A percentile compares a stretch with the other conserved stretches of the same genome.
phyloP scores from a whole-genome alignment of 2,113 vertebrate genomes.

The Nothoprocta perdicaria region DNA sequence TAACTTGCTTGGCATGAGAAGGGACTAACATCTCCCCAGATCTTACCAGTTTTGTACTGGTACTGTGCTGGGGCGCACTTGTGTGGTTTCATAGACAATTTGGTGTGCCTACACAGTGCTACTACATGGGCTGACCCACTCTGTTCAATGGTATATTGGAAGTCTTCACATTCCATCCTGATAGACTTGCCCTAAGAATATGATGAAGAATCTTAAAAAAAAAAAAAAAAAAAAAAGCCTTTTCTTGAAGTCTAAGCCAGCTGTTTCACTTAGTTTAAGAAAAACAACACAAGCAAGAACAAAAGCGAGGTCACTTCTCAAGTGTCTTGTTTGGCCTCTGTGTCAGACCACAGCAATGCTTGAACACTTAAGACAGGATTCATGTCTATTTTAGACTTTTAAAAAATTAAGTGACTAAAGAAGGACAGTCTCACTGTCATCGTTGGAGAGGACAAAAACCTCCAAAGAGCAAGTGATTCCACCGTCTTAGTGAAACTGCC shows the following conservation, averaged over 20 bases:
- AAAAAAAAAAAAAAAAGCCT: background rate
- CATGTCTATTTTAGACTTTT: background rate
- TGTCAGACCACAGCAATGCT: background rate
- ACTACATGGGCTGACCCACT: background rate
- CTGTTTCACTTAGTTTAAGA: conserved; percentile 8
- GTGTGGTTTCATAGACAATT: background rate
- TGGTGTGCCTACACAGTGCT: background rate
- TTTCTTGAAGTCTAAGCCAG: conserved; percentile 1
- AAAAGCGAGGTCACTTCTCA: conserved; percentile 21
- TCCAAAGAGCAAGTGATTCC: background rate
- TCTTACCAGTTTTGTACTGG: background rate
- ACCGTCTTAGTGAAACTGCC: background rate
- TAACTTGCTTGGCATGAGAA: background rate
- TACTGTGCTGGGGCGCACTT: background rate
- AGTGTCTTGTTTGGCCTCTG: background rate
- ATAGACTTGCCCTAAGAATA: background rate
- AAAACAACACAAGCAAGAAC: background rate
- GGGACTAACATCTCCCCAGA: background rate
- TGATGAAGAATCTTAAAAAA: background rate
- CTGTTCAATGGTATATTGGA: background rate
- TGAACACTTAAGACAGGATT: background rate
- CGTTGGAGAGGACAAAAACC: background rate
- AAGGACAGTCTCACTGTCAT: background rate
- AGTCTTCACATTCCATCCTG: background rate
- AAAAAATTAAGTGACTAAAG: background rate